Percentiles rank a stretch among this genome's conserved stretches.
Conservation (phyloP, 2,888 invertebrate genomes). For the Macrophya alboannulata region DNA sequence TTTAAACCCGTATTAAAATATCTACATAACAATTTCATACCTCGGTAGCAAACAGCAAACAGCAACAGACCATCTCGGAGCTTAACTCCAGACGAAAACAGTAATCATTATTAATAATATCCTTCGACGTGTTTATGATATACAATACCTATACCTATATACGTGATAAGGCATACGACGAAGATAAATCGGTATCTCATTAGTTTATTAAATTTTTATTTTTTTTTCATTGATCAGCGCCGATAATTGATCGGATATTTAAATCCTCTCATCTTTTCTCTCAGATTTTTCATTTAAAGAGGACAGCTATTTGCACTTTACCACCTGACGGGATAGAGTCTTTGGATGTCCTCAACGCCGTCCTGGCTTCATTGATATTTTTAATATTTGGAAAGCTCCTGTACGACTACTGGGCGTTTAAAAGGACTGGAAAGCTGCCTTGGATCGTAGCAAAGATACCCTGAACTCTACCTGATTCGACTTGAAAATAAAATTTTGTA, state of each 20-base stretch:
- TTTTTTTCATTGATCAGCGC: not conserved
- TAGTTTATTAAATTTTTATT: not conserved
- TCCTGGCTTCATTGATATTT: conserved; percentile 86
- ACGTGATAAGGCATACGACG: not conserved
- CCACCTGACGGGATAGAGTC: conserved; percentile 83
- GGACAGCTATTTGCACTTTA: conserved; percentile 86
- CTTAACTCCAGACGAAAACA: not conserved
- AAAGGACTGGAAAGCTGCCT: conserved; percentile 89
- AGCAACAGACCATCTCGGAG: not conserved
- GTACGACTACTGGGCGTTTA: conserved; percentile 92
- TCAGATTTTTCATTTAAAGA: conserved; percentile 86
- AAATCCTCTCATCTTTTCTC: not conserved
- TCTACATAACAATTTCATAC: conserved; percentile 14
- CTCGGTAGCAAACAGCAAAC: not conserved
- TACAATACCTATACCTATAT: too few relatives aligned
- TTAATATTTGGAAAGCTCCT: conserved; percentile 88
- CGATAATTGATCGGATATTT: not conserved
- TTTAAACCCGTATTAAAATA: conserved; percentile 20
- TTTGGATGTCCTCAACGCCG: conserved; percentile 88
- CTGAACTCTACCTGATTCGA: conserved; percentile 77
- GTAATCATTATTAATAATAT: not conserved
- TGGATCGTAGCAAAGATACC: conserved; percentile 93
- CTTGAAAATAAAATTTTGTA: not conserved
- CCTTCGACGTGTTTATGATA: not conserved
- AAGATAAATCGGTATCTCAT: not conserved